Percentiles rank a stretch among this genome's conserved stretches.
Evolutionary conservation across 1,140 invertebrate species (phyloP).

Genomic region (Eufriesea mexicana): DNA sequence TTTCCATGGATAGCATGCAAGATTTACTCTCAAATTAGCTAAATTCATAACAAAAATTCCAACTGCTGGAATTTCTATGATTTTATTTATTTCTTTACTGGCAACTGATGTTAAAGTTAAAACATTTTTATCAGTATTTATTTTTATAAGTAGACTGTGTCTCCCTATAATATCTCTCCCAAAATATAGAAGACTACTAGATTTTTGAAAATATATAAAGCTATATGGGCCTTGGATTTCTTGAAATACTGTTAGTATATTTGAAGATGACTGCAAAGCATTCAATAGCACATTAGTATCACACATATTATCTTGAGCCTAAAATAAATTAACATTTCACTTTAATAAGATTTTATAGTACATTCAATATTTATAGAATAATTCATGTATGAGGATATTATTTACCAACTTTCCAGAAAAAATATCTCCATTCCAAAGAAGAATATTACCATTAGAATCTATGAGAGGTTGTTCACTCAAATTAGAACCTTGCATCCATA

Average conservation of each 20-base stretch:
- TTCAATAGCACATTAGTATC: conserved; percentile 80
- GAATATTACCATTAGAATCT: conserved; percentile 82
- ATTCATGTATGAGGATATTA: not conserved
- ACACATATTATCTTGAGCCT: conserved; percentile 71
- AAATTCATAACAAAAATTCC: conserved; percentile 87
- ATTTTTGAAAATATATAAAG: conserved; percentile 90
- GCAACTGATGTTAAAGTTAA: conserved; percentile 85
- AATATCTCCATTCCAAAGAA: conserved; percentile 93
- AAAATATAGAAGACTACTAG: conserved; percentile 88
- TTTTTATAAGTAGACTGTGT: conserved; percentile 89
- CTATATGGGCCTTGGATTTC: conserved; percentile 91
- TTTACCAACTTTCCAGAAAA: conserved; percentile 83
- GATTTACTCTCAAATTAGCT: conserved; percentile 74
- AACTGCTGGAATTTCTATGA: conserved; percentile 89
- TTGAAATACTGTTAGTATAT: conserved; percentile 81
- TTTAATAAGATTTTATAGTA: not conserved
- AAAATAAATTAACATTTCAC: conserved; percentile 43
- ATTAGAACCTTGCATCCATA: conserved; percentile 87
- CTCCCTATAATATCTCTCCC: conserved; percentile 93
- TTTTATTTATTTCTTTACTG: conserved; percentile 82
- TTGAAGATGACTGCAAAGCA: conserved; percentile 71
- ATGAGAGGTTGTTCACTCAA: conserved; percentile 85
- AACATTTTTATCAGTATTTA: conserved; percentile 74
- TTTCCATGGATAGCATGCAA: conserved; percentile 79
- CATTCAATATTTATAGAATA: conserved; percentile 1